Conservation (phyloP, 2,113 vertebrate species). For the Bagarius yarrelli region DNA sequence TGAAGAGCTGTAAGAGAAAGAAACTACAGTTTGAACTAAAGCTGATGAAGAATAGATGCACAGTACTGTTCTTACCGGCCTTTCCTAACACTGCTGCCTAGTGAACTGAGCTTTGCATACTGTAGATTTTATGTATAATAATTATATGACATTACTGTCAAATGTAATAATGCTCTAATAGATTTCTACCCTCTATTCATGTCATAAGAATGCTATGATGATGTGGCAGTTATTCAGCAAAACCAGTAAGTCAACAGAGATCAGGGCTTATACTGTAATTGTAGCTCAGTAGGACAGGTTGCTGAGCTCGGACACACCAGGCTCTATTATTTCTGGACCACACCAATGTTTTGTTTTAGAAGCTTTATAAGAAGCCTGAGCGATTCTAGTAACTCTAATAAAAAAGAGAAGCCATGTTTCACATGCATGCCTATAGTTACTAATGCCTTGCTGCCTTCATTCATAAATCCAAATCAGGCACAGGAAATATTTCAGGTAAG, state of each 20-base stretch:
- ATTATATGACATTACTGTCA: background rate
- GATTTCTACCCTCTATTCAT: background rate
- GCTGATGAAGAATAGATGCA: background rate
- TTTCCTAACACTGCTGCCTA: constrained; percentile 16
- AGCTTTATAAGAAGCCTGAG: background rate
- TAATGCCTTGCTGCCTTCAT: background rate
- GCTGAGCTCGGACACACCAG: background rate
- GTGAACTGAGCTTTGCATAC: background rate
- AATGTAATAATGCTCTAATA: background rate
- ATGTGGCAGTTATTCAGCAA: background rate
- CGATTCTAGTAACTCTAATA: background rate
- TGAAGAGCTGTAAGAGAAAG: constrained; percentile 76
- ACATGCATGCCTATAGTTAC: background rate
- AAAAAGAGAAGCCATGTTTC: background rate
- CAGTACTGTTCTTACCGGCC: accelerated
- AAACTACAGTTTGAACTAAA: background rate
- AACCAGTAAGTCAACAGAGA: background rate
- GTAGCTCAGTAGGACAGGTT: background rate
- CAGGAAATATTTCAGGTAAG: too few species aligned
- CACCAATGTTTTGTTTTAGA: background rate
- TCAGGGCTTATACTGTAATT: background rate
- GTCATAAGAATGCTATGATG: constrained; percentile 1
- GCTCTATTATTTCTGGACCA: constrained; percentile 15
- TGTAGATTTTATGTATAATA: background rate
- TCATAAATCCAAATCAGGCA: background rate